Evolutionary conservation across 2,113 vertebrate species (phyloP).

Genomic region (Paedocypris sp.): DNA sequence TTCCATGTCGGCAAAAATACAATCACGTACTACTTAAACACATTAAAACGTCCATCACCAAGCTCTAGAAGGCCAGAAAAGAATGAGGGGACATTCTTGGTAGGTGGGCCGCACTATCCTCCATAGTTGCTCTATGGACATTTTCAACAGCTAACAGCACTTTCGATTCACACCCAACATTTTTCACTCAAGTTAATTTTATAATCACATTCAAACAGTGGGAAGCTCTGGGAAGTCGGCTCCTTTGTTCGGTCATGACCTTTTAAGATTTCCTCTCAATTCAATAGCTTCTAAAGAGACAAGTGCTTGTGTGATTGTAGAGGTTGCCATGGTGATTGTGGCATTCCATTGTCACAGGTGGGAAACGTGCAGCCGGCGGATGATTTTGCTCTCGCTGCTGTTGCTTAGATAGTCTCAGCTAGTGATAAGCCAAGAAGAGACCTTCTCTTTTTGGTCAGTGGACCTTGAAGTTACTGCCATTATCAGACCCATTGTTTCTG

Average conservation of each 20-base stretch:
- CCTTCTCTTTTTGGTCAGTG: neutral
- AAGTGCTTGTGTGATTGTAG: constrained; percentile 50
- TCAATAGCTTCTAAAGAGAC: constrained; percentile 51
- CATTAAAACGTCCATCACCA: too few relatives aligned
- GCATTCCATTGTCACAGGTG: constrained; percentile 72
- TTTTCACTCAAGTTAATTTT: constrained; percentile 52
- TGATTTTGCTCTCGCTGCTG: constrained; percentile 63
- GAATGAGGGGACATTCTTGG: neutral
- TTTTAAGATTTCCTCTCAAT: constrained; percentile 60
- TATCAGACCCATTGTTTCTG: neutral
- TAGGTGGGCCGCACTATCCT: neutral
- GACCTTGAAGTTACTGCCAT: neutral
- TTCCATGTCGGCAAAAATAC: too few relatives aligned
- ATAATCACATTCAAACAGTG: constrained; percentile 61
- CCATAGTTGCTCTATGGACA: neutral
- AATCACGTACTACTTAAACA: too few relatives aligned
- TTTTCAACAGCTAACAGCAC: constrained; percentile 20
- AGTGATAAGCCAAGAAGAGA: neutral
- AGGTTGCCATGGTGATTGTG: constrained; percentile 63
- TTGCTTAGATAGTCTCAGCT: constrained; percentile 67
- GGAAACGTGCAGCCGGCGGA: constrained; percentile 59
- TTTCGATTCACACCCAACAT: constrained; percentile 33
- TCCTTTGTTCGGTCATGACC: constrained; percentile 52
- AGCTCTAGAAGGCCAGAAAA: neutral
- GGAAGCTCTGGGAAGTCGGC: constrained; percentile 50